These are phyloP conservation scores for Stichodactyla mertensii DNA, from an alignment of 64 coral and sea anemone species.

Conservation along the genomic window DNA sequence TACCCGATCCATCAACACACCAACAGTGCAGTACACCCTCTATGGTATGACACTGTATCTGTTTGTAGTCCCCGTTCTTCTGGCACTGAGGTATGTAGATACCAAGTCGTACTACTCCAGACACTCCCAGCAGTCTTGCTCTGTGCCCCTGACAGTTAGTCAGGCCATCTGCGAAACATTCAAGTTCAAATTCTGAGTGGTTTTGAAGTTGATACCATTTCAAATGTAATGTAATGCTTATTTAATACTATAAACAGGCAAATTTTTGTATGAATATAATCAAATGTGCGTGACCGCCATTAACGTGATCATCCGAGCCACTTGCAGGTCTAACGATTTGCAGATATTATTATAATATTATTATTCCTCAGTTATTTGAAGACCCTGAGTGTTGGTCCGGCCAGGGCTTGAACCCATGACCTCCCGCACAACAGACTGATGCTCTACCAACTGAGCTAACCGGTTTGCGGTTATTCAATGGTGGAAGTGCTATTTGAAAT, in stretches of 20 bases:
- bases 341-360: no score
- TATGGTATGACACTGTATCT: slow-evolving; percentile 52
- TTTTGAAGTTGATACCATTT: no score
- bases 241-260: background rate
- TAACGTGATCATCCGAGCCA: no score
- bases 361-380: no score
- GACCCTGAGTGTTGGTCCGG: no score
- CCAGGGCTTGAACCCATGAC: no score
- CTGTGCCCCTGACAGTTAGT: slow-evolving; percentile 40
- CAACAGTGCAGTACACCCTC: slow-evolving; percentile 38
- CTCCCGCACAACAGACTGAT: no score
- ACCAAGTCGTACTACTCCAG: slow-evolving; percentile 8
- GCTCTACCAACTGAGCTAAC: no score
- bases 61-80: slow-evolving; percentile 59
- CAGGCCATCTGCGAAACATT: background rate
- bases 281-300: no score
- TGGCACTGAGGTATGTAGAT: slow-evolving; percentile 46
- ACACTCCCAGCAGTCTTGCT: slow-evolving; percentile 35
- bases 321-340: no score
- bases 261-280: no score
- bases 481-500: background rate
- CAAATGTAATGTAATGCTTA: background rate
- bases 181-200: background rate
- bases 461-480: background rate
- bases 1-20: slow-evolving; percentile 62